Evolutionary conservation across 2,113 vertebrate species (phyloP).

Genomic region (Nyctereutes procyonoides): DNA sequence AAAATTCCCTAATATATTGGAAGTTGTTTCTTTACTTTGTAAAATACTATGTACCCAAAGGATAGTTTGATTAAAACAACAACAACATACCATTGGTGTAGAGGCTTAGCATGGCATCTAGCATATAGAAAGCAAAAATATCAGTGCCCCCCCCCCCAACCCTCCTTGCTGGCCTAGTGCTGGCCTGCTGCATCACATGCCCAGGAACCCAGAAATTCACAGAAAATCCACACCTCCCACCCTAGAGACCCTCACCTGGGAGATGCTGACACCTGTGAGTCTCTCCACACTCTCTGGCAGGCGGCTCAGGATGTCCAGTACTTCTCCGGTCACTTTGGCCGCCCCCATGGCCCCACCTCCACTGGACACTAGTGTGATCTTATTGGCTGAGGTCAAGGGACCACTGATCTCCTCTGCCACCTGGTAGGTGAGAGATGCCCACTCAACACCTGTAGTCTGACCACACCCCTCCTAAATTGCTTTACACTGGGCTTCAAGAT

Average conservation of each 20-base stretch:
- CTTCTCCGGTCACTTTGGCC: slow-evolving; percentile 92
- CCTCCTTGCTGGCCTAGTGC: neutral
- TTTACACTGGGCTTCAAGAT: neutral
- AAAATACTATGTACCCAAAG: neutral
- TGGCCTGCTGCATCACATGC: rapidly evolving
- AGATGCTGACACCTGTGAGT: slow-evolving; percentile 93
- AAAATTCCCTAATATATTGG: neutral
- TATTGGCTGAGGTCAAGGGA: slow-evolving; percentile 88
- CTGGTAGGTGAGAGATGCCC: slow-evolving; percentile 76
- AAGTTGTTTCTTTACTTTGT: neutral
- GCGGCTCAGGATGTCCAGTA: slow-evolving; percentile 92
- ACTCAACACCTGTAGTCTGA: neutral
- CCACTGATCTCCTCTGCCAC: slow-evolving; percentile 94
- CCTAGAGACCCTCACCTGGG: slow-evolving; percentile 90
- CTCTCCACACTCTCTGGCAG: slow-evolving; percentile 90
- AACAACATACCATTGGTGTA: neutral
- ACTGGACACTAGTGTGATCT: slow-evolving; percentile 95
- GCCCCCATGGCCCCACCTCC: slow-evolving; percentile 91
- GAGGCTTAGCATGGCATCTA: neutral
- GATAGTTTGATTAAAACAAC: neutral
- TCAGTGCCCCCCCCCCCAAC: neutral
- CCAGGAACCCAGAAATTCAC: neutral
- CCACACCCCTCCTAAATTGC: neutral
- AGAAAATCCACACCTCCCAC: neutral
- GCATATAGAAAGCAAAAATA: neutral